Conservation (phyloP, 2,113 vertebrate genomes). For the Pteronura brasiliensis region DNA sequence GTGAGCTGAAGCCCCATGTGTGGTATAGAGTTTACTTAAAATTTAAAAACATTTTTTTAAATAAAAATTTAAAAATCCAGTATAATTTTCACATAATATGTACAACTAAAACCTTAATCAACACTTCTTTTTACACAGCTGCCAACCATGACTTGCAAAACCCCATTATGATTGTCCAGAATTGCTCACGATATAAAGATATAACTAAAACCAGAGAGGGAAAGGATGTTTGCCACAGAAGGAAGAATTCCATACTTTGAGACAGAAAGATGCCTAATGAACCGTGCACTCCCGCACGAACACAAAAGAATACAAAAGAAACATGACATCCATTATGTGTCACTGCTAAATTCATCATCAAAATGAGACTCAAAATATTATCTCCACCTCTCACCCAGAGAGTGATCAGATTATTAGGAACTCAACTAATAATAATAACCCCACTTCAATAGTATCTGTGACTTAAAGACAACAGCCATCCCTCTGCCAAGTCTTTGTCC, state of each 20-base stretch:
- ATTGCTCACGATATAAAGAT: not conserved
- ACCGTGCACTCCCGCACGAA: not conserved
- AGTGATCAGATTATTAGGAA: slow-evolving; percentile 56
- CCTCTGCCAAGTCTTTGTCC: slow-evolving; percentile 72
- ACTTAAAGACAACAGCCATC: not conserved
- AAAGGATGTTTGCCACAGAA: not conserved
- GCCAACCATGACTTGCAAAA: not conserved
- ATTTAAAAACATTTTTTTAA: not conserved
- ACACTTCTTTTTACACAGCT: not conserved
- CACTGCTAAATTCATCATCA: slow-evolving; percentile 46
- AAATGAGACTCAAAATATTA: slow-evolving; percentile 45
- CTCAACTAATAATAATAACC: slow-evolving; percentile 20
- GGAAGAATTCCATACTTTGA: slow-evolving; percentile 4
- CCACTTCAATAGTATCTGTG: slow-evolving; percentile 36
- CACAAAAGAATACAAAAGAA: slow-evolving; percentile 30
- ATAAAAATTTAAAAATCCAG: not conserved
- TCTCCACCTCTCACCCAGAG: slow-evolving; percentile 21
- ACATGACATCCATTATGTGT: not conserved
- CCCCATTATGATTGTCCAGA: not conserved
- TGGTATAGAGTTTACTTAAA: not conserved
- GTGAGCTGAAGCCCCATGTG: not conserved
- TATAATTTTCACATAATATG: not conserved
- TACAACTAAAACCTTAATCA: not conserved
- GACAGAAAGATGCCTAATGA: not conserved
- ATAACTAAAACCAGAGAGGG: not conserved